Conservation (phyloP, 37 sponge, comb jelly and placozoan genomes). For the Theonella swinhoei region DNA sequence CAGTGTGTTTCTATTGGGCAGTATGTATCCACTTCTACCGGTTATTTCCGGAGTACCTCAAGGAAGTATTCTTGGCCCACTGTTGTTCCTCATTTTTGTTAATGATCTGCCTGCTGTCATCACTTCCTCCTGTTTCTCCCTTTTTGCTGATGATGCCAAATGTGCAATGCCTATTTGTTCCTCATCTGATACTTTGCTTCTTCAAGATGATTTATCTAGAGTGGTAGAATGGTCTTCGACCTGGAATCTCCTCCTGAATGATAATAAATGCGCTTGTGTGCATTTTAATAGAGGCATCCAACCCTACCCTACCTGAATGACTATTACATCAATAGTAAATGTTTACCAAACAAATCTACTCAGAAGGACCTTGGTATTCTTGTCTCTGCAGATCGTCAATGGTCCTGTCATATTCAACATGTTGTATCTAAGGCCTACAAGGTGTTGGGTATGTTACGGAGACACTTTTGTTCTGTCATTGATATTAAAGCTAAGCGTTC, state of each 20-base stretch:
- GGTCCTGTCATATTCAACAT: no score
- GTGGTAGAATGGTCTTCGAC: not conserved
- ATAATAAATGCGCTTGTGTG: not conserved
- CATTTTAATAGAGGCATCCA: not conserved
- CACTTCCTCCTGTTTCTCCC: no score
- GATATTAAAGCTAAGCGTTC: not conserved
- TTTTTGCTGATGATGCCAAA: slow-evolving; percentile 33
- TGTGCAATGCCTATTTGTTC: not conserved
- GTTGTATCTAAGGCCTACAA: slow-evolving; percentile 9
- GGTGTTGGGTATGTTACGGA: not conserved
- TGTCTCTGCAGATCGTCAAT: no score
- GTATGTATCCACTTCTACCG: not conserved
- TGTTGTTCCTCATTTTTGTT: slow-evolving; percentile 1
- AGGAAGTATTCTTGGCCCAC: slow-evolving; percentile 38
- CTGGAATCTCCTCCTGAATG: not conserved
- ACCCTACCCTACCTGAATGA: not conserved
- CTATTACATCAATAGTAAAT: not conserved
- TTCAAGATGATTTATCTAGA: not conserved
- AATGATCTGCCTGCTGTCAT: slow-evolving; percentile 17
- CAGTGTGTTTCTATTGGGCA: slow-evolving; percentile 1
- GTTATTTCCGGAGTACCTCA: slow-evolving; percentile 45
- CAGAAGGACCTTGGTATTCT: slow-evolving; percentile 7
- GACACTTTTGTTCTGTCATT: not conserved
- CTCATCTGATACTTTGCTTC: not conserved
- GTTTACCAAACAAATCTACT: not conserved